Percentiles rank a stretch among this genome's conserved stretches.
These are phyloP conservation scores for Gnathonemus longibarbis DNA, from an alignment of 2,113 vertebrate genomes.

Conservation along the genomic window DNA sequence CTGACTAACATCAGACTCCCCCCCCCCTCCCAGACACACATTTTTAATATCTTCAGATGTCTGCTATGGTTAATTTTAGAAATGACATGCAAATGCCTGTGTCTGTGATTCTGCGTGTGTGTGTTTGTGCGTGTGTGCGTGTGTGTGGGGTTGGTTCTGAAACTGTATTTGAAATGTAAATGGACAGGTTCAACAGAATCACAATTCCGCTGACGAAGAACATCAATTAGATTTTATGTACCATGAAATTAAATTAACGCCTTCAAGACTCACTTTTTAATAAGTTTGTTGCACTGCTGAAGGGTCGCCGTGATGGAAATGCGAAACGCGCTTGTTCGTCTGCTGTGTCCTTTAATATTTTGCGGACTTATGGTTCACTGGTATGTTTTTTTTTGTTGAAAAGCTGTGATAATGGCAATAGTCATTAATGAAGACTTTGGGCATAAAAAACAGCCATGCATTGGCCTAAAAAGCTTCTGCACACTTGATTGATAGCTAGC, in stretches of 20 bases:
- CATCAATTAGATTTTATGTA: constrained; percentile 19
- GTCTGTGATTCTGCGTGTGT: not conserved
- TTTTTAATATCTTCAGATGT: not conserved
- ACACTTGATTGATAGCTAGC: not conserved
- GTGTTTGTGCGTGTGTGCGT: not conserved
- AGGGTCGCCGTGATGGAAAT: not conserved
- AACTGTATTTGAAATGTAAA: constrained; percentile 15
- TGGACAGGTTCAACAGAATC: constrained; percentile 16
- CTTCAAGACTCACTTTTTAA: constrained; percentile 18
- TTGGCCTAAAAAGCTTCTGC: not conserved
- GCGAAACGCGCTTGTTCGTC: not conserved
- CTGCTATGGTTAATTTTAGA: constrained; percentile 4
- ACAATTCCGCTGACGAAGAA: not conserved
- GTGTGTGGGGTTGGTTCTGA: not conserved
- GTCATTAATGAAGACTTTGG: not conserved
- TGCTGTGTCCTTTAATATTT: not conserved
- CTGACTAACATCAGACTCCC: not conserved
- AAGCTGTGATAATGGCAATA: not conserved
- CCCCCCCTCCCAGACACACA: not conserved
- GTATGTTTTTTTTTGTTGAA: not conserved
- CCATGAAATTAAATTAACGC: constrained; percentile 21
- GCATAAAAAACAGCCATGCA: not conserved
- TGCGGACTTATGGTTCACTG: not conserved
- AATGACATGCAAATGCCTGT: not conserved
- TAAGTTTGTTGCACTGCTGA: constrained; percentile 15